A percentile compares a stretch with the other conserved stretches of the same genome.
Evolutionary conservation across 2,888 invertebrate genomes (phyloP).

Genomic region (Neoaliturus tenellus): DNA sequence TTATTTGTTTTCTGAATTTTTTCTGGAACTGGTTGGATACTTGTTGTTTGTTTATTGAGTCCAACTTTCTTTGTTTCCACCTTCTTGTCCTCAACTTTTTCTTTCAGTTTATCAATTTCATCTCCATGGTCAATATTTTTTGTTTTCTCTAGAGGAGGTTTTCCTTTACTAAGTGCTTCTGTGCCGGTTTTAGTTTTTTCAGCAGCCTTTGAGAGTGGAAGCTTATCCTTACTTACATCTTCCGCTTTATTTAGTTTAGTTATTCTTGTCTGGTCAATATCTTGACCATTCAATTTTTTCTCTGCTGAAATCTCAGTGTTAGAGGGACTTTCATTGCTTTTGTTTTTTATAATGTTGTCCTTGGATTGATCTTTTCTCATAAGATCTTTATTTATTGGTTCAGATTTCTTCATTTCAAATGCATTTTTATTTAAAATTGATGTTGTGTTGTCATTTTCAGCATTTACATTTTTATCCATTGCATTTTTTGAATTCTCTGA

Average conservation of each 20-base stretch:
- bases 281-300: no score
- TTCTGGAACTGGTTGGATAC: not conserved
- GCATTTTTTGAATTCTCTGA: not conserved
- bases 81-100: not conserved
- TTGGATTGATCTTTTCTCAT: not conserved
- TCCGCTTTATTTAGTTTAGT: not conserved
- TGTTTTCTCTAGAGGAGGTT: no score
- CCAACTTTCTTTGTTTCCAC: not conserved
- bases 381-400: not conserved
- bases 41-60: not conserved
- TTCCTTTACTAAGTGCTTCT: not conserved
- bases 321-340: not conserved
- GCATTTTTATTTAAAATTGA: not conserved
- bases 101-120: not conserved
- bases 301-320: no score
- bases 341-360: not conserved
- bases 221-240: conserved; percentile 6
- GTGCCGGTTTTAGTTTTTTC: not conserved
- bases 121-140: no score
- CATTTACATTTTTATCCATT: not conserved
- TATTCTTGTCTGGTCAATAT: not conserved
- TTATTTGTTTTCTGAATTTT: not conserved
- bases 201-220: not conserved
- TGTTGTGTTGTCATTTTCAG: not conserved
- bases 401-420: not conserved